These are phyloP conservation scores for Gila robusta DNA, from an alignment of 2,797 vertebrate species.

Conservation along the genomic window DNA sequence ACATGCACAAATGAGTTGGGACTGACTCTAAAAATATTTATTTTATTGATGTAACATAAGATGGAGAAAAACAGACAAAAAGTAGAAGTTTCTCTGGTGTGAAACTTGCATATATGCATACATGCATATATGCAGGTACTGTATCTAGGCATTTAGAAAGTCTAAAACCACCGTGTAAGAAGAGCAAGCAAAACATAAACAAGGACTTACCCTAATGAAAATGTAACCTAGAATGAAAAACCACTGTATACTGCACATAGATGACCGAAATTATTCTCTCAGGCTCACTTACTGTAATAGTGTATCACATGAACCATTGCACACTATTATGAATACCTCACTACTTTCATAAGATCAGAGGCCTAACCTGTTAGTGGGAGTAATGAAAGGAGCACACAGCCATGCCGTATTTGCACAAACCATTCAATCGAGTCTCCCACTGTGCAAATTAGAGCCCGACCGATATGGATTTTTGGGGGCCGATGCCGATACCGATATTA, in stretches of 20 bases:
- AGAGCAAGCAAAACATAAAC: background rate
- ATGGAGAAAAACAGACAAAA: background rate
- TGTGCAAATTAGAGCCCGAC: constrained; percentile 20
- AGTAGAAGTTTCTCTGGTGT: background rate
- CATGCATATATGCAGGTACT: no score
- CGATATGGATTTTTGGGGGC: no score
- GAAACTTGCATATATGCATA: background rate
- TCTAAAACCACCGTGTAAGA: background rate
- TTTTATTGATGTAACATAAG: background rate
- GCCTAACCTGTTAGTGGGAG: constrained; percentile 5
- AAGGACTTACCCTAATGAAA: background rate
- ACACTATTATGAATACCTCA: background rate
- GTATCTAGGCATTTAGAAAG: background rate
- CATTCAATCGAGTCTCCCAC: background rate
- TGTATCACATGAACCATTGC: background rate
- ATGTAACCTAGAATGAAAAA: background rate
- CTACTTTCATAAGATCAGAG: background rate
- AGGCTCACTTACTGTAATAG: background rate
- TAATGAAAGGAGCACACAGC: background rate
- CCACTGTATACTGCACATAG: background rate
- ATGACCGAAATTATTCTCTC: background rate
- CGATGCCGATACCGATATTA: no score
- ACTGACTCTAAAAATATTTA: background rate
- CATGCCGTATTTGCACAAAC: background rate
- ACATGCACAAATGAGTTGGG: background rate